Conservation (phyloP, 2,797 vertebrate species). For the Phalanger gymnotis region DNA sequence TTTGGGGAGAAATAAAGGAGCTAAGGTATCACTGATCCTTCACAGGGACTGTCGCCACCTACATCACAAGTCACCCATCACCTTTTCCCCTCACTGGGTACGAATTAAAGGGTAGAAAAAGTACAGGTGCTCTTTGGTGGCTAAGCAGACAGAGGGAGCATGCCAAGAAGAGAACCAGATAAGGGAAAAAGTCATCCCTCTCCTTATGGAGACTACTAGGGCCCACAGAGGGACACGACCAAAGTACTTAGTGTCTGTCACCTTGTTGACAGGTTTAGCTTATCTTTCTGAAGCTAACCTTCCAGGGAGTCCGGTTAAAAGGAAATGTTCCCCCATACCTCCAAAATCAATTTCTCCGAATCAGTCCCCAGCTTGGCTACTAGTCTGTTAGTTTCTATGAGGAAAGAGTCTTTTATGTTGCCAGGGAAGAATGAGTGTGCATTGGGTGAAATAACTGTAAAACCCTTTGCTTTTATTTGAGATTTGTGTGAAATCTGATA, state of each 20-base stretch:
- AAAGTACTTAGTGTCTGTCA: constrained; percentile 31
- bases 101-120: constrained; percentile 65
- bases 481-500: constrained; percentile 13
- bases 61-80: constrained; percentile 55
- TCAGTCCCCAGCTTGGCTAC: not conserved
- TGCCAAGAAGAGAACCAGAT: constrained; percentile 38
- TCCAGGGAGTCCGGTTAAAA: constrained; percentile 45
- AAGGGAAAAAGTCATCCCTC: constrained; percentile 31
- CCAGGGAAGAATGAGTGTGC: constrained; percentile 17
- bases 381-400: constrained; percentile 7
- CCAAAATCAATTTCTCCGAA: constrained; percentile 27
- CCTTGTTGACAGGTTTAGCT: constrained; percentile 43
- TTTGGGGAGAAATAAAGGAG: constrained; percentile 76
- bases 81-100: constrained; percentile 66
- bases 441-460: constrained; percentile 7
- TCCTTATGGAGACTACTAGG: not conserved
- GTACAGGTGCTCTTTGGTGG: not conserved
- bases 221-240: not conserved
- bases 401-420: not conserved
- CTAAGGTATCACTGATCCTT: constrained; percentile 68
- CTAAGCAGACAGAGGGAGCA: constrained; percentile 25
- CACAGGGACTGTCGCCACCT: constrained; percentile 67
- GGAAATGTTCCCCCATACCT: constrained; percentile 11
- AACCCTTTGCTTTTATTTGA: constrained; percentile 25
- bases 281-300: constrained; percentile 53